Evolutionary conservation across 2,113 vertebrate genomes (phyloP).

Genomic region (Felis catus): F.catus_Fca126_mat1.0 CM031422.1:13033501-13034000

Average conservation of each 20-base stretch:
- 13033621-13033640: background rate
- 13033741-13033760: background rate
- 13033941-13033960: background rate
- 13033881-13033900: background rate
- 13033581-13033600: background rate
- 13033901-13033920: background rate
- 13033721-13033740: background rate
- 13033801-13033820: background rate
- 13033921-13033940: background rate
- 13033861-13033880: background rate
- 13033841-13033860: background rate
- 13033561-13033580: background rate
- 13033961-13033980: background rate
- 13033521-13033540: background rate
- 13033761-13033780: background rate
- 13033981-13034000: background rate
- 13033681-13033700: background rate
- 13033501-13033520: background rate
- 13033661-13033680: background rate
- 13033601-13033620: background rate
- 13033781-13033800: background rate
- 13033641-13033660: background rate
- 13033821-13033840: background rate
- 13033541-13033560: background rate
- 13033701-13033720: background rate